Evolutionary conservation across 1,140 invertebrate species (phyloP).

Genomic region (Drosophila tropicalis): DNA sequence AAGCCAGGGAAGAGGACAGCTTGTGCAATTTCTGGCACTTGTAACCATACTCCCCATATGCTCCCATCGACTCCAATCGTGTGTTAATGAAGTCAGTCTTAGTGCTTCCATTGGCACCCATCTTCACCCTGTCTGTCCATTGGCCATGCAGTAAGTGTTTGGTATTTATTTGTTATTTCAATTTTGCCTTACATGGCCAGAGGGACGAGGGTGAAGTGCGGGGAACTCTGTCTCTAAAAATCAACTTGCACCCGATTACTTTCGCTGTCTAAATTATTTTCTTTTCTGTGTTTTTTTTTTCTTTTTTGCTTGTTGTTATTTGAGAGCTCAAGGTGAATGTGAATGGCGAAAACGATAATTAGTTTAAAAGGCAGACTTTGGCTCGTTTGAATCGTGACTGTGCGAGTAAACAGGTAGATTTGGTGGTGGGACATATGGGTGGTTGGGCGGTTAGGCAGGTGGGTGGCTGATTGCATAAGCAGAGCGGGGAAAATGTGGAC

Average conservation of each 20-base stretch:
- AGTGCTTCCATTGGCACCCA: constrained; percentile 49
- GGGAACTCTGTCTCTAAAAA: constrained; percentile 12
- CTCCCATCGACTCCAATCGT: constrained; percentile 13
- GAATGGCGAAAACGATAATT: constrained; percentile 76
- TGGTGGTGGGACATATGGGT: constrained; percentile 3
- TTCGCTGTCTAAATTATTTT: constrained; percentile 73
- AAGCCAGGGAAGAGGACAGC: constrained; percentile 25
- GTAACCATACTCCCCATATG: neutral
- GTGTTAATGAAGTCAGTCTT: constrained; percentile 68
- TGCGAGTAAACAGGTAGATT: constrained; percentile 6
- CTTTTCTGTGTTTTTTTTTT: constrained; percentile 64
- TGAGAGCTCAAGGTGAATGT: constrained; percentile 69
- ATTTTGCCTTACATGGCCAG: constrained; percentile 36
- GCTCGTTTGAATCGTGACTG: constrained; percentile 46
- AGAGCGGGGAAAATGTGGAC: neutral
- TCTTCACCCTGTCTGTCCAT: constrained; percentile 9
- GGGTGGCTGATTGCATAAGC: constrained; percentile 9
- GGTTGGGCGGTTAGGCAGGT: constrained; percentile 27
- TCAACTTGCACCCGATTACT: constrained; percentile 65
- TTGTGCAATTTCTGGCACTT: constrained; percentile 36
- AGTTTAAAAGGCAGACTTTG: constrained; percentile 67
- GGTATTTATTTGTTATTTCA: constrained; percentile 48
- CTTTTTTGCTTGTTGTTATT: constrained; percentile 56
- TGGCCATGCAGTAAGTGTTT: constrained; percentile 50
- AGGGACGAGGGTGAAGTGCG: neutral